phyloP scores from a whole-genome alignment of 1,140 invertebrate species.

The Pseudomyrmex pallidus region DNA sequence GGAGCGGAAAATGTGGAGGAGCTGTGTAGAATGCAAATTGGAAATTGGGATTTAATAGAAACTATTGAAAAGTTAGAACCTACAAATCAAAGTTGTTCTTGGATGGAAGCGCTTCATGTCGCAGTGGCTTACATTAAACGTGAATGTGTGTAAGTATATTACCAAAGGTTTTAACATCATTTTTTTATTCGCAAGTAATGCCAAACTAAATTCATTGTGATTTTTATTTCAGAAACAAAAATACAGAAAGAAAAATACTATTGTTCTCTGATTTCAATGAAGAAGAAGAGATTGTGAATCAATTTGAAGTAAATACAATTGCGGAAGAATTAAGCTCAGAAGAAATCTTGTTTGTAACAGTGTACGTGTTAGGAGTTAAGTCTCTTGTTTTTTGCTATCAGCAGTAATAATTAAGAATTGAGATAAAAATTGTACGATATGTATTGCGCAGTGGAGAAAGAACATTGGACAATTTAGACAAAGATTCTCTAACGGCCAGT shows the following conservation, averaged over 20 bases:
- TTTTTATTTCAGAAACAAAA: conserved; percentile 61
- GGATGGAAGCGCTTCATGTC: conserved; percentile 69
- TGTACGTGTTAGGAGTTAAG: conserved; percentile 60
- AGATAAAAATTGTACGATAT: conserved; percentile 37
- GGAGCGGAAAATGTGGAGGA: conserved; percentile 34
- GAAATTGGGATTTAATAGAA: conserved; percentile 71
- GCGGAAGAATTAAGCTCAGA: conserved; percentile 6
- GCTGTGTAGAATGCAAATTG: conserved; percentile 57
- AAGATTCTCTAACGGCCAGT: conserved; percentile 42
- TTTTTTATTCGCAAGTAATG: not conserved
- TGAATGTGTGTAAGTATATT: conserved; percentile 65
- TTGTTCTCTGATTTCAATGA: conserved; percentile 72
- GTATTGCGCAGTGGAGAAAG: conserved; percentile 62
- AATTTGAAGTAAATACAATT: conserved; percentile 61
- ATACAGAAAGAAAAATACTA: conserved; percentile 39
- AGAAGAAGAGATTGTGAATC: conserved; percentile 52
- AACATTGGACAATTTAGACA: conserved; percentile 18
- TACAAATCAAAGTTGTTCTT: conserved; percentile 64
- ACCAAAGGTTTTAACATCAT: not conserved
- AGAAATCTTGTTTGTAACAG: conserved; percentile 57
- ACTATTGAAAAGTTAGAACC: conserved; percentile 61
- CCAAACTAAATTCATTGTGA: conserved; percentile 1
- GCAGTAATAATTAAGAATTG: not conserved
- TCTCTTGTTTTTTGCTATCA: conserved; percentile 14
- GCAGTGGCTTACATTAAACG: conserved; percentile 61